These are phyloP conservation scores for Sylvietta virens DNA, from an alignment of 2,113 vertebrate genomes.

Conservation along the genomic window DNA sequence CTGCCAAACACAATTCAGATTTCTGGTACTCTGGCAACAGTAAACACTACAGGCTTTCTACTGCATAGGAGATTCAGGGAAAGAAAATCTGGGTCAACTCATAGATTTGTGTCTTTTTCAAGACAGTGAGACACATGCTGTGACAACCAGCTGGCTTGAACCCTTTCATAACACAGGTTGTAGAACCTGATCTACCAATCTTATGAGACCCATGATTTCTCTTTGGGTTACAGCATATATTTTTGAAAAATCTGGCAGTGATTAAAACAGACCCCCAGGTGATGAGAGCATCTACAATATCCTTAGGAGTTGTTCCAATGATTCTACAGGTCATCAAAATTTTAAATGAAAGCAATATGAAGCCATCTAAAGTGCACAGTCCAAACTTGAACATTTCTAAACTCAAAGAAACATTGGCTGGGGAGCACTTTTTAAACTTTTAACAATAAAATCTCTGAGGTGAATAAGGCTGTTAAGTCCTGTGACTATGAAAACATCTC, in stretches of 20 bases:
- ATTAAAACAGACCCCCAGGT: background rate
- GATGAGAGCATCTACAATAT: background rate
- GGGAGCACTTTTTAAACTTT: background rate
- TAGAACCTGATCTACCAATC: background rate
- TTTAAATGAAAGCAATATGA: background rate
- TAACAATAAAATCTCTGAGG: background rate
- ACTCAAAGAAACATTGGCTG: background rate
- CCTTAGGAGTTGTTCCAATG: background rate
- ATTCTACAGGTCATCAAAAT: background rate
- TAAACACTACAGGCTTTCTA: background rate
- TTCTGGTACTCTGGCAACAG: background rate
- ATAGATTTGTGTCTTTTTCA: background rate
- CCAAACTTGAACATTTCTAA: background rate
- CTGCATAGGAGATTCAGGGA: background rate
- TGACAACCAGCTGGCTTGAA: background rate
- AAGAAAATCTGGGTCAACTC: background rate
- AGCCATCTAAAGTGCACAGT: background rate
- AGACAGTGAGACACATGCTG: background rate
- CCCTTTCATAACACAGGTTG: background rate
- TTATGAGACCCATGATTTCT: background rate
- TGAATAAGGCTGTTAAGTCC: background rate
- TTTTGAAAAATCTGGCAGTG: background rate
- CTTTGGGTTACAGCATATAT: background rate
- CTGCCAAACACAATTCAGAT: background rate
- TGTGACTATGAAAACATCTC: background rate